Base-by-base conservation (phyloP, 2,888 invertebrate genomes). In the Prenolepis imparis region DNA sequence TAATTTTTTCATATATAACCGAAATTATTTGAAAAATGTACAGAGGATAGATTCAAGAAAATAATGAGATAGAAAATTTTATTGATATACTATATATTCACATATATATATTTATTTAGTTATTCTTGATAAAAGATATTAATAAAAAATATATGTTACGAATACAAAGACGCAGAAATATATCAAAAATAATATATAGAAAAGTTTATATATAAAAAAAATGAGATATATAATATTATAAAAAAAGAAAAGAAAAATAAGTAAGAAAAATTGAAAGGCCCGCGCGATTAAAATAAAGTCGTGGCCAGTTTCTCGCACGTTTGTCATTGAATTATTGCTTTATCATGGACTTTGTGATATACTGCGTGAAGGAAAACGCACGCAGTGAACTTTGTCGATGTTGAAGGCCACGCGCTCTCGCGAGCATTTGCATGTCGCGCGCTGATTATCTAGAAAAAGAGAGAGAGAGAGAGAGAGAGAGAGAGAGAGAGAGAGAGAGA, bases 381-480 rank as follows among this genome's bases (percentile, higher is more conserved):
- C 77, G 82, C 48, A 78, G 57, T 39, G 48, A 77, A 57, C 18
- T 57, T 18, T 1, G 24, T 52, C 48, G 84, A 77, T 28, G 28
- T 80, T 81, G 67, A 67, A 67, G 57, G 67, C 59, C 72, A 44
- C 39, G 64, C 84, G 72, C 72, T 84, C 82, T 81, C 89, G 36
- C 36, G 18, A 48, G 83, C 86, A 82, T 77, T 85, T 75, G 77
- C 82, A 73, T 82, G 87, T 84, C 83, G 75, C 83, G 75, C 83
- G 9, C 68, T 72, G 70, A 88, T 89, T 85, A 88, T 84, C 28
- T 28, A 1, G 28, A 28, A 28, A 28, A 3, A 28, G 3, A 28
- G 28, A 28, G 28, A 2, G 28, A 28, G 28, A 28, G 3, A 28
- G 28, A 28, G 39, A 55, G 63, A 63, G 28, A 28, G 3, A 28